Conservation (phyloP, 1,140 invertebrate species). For the Drosophila leontia region DNA sequence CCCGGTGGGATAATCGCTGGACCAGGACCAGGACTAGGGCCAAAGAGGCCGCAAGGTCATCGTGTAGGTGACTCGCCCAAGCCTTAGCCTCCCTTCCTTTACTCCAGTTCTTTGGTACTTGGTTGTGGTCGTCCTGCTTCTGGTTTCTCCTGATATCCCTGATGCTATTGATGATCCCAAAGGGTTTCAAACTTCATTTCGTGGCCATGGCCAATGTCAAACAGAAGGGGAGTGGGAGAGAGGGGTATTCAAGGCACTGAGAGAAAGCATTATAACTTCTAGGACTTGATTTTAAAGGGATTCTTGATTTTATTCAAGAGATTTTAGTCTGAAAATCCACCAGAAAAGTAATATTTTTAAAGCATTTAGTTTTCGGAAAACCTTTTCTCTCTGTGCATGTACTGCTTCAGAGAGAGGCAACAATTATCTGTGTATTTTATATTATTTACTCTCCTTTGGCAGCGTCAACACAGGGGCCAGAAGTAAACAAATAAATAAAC, state of each 20-base stretch:
- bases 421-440: conserved; percentile 40
- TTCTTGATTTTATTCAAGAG: no score
- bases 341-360: background rate
- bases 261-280: background rate
- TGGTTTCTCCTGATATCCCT: background rate
- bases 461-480: conserved; percentile 50
- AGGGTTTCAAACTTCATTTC: conserved; percentile 25
- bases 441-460: conserved; percentile 62
- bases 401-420: background rate
- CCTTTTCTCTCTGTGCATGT: background rate
- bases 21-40: background rate
- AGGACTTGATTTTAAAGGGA: background rate
- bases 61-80: conserved; percentile 8
- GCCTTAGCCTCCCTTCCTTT: background rate
- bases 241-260: background rate
- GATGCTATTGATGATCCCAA: conserved; percentile 27
- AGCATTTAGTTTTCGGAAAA: background rate
- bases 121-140: background rate
- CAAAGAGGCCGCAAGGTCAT: conserved; percentile 26
- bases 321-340: background rate
- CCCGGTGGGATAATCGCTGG: conserved; percentile 33
- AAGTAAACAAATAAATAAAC: conserved; percentile 52
- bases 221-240: background rate
- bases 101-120: no score
- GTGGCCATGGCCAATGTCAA: conserved; percentile 33